Evolutionary conservation across 2,888 invertebrate species (phyloP).

Genomic region (Ectemnius lituratus): DNA sequence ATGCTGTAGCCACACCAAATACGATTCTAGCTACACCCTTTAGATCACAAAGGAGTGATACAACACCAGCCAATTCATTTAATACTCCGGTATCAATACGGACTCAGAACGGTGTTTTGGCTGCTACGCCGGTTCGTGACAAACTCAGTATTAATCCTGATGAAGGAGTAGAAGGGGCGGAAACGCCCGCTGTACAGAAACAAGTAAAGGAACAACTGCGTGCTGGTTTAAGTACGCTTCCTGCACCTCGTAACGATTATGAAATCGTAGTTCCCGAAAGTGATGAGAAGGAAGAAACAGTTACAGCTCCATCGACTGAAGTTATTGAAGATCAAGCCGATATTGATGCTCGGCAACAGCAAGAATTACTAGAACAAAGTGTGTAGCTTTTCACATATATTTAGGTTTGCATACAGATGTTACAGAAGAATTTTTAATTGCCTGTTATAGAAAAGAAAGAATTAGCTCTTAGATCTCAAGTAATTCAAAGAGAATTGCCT

Average conservation of each 20-base stretch:
- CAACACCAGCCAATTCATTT: slow-evolving; percentile 76
- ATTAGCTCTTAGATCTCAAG: slow-evolving; percentile 88
- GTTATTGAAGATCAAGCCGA: slow-evolving; percentile 92
- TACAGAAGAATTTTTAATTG: slow-evolving; percentile 1
- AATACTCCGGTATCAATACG: slow-evolving; percentile 81
- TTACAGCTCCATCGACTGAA: slow-evolving; percentile 60
- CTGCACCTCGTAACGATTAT: slow-evolving; percentile 97
- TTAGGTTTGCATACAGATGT: neutral
- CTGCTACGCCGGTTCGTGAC: slow-evolving; percentile 89
- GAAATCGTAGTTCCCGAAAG: slow-evolving; percentile 98
- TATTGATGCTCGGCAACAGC: slow-evolving; percentile 85
- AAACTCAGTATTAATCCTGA: slow-evolving; percentile 97
- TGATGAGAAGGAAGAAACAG: slow-evolving; percentile 80
- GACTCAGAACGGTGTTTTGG: slow-evolving; percentile 79
- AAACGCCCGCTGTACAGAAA: slow-evolving; percentile 86
- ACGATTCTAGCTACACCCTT: slow-evolving; percentile 94
- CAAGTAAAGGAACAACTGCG: slow-evolving; percentile 88
- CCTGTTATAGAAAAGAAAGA: slow-evolving; percentile 80
- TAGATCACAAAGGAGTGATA: slow-evolving; percentile 85
- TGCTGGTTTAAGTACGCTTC: slow-evolving; percentile 88
- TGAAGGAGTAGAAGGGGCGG: slow-evolving; percentile 85
- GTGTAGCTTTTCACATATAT: slow-evolving; percentile 47
- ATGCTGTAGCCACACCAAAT: slow-evolving; percentile 90
- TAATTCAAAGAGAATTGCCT: slow-evolving; percentile 91
- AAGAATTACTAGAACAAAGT: slow-evolving; percentile 85